Evolutionary conservation across 2,113 vertebrate species (phyloP), one percentile per base, ranked within the genome.

Genomic region (Kryptolebias marmoratus): DNA sequence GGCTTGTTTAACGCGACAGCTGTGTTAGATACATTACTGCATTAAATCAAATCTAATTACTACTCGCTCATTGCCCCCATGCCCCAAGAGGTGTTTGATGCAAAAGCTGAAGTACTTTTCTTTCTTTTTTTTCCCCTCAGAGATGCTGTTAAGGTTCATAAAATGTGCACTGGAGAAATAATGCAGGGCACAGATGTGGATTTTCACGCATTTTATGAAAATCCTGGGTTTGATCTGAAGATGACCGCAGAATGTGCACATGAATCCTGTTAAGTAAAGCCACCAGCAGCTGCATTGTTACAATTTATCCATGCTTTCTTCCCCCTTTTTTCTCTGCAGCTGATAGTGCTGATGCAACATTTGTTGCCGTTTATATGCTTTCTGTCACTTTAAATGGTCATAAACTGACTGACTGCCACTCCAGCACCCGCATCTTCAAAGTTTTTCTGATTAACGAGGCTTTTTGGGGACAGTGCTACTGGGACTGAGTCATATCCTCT

Each of bases 21-120:
- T 89, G 88, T 68, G 73, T 83, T 71, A 73, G 84, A 79, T 85
- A 84, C 78, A 80, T 88, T 79, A 69, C 82, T 69, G 80, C 83
- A 83, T 89, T 89, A 87, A 89, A 89, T 90, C 88, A 88, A 90
- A 86, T 65, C 59, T 77, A 80, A 87, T 89, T 90, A 89, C 83
- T 81, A 74, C 80, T 79, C 80, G 73, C 82, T 82, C 71, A 57
- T 75, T 88, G 88, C 71, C 77, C 80, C 68, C 14, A 3, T 59
- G 65, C 79, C 87, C 86, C 55, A 15, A 67, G 81, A 87, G 78
- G 76, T 77, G 64, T 62, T 54, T 63, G 64, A 86, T 62, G 71
- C 62, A 55, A 69, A 63, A 5, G 31, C 71, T 42, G 31, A 63
- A 70, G 50, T 42, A 55, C 0, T 28, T 47, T 58, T 55, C 78